Evolutionary conservation across 2,888 invertebrate genomes (phyloP), one percentile per base, ranked within the genome.

Genomic region (Helicoverpa assulta): DNA sequence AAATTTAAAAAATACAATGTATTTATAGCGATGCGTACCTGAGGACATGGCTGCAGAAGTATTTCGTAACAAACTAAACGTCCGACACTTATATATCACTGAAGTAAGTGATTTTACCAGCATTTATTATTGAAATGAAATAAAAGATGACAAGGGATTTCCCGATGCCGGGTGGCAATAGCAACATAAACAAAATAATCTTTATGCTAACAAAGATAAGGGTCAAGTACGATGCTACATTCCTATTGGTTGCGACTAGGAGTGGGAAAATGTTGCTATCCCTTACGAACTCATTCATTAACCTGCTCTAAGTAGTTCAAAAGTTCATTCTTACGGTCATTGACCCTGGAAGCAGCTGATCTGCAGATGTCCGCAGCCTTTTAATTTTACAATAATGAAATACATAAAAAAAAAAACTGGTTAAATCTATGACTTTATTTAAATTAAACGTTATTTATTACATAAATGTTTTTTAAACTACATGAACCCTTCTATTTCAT

Each of bases 1-100:
- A 19, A 18, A 47, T 59, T 37, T 5, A 51, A 26, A 26, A 58
- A 56, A n/a, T 58, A 62, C 37, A 59, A 43, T 67, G 47, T 43
- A 43, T 43, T 43, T 71, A 10, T 29, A n/a, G 18, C 43, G 1
- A 6, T 60, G 91, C 91, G 19, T 62, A 92, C 92, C 86, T 70
- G 90, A 84, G 64, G 92, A 83, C 93, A 93, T 93, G 67, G 88
- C 81, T 78, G 87, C 86, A 33, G 85, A 76, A 18, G 86, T 75
- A 76, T 82, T 72, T 81, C 78, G 84, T 67, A 86, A 59, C 70
- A 83, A 84, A 76, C 78, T 67, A 70, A 64, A 74, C 76, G 87
- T 82, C 73, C 78, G 82, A 73, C 84, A 80, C 84, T 85, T 89
- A 43, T 86, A 77, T 77, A 90, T 40, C 59, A 83, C 78, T 53